Percentiles rank a stretch among this genome's conserved stretches.
Evolutionary conservation across 2,797 vertebrate species (phyloP).

Genomic region (Coregonus sp.): DNA sequence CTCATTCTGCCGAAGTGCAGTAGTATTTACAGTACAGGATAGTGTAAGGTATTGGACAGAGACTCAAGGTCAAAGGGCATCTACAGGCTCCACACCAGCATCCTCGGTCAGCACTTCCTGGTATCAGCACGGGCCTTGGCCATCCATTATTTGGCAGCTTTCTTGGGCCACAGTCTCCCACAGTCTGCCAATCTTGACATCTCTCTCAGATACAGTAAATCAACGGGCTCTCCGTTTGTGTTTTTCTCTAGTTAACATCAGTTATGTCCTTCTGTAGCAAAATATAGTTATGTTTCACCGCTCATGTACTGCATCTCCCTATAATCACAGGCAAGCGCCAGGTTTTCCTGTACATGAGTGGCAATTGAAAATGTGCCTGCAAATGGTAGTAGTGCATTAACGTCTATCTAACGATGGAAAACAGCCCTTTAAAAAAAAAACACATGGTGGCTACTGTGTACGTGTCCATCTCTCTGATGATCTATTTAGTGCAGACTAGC

Average conservation of each 20-base stretch:
- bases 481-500: neutral
- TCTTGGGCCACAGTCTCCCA: neutral
- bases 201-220: neutral
- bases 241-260: neutral
- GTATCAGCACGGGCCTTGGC: neutral
- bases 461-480: neutral
- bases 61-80: slow-evolving; percentile 5
- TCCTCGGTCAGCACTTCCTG: slow-evolving; percentile 23
- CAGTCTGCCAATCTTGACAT: neutral
- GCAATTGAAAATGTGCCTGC: neutral
- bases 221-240: neutral
- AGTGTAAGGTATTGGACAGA: neutral
- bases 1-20: neutral
- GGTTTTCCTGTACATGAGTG: neutral
- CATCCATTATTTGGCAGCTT: slow-evolving; percentile 16
- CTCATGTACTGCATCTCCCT: neutral
- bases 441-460: neutral
- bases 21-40: slow-evolving; percentile 11
- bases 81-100: slow-evolving; percentile 13
- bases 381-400: neutral
- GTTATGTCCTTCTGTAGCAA: neutral
- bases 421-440: neutral
- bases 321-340: neutral
- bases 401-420: neutral
- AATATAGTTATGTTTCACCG: neutral